Percentiles rank a stretch among this genome's conserved stretches.
Evolutionary conservation across 2,797 vertebrate species (phyloP).

Genomic region (Champsocephalus gunnari): DNA sequence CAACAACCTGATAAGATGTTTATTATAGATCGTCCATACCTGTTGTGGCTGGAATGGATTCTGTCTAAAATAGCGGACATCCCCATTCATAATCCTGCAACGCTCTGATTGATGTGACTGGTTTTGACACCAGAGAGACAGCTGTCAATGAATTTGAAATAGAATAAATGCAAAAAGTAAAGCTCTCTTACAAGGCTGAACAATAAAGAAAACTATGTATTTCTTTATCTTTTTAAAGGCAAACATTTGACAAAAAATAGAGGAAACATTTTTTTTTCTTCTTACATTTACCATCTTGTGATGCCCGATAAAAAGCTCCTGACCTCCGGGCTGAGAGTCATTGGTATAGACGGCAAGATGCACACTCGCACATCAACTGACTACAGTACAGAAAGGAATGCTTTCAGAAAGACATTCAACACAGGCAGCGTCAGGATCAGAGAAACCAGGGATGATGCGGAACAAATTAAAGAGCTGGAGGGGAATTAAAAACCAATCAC

Average conservation of each 20-base stretch:
- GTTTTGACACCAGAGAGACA: slow-evolving; percentile 1
- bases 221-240: background rate
- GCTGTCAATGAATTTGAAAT: background rate
- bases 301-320: background rate
- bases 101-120: background rate
- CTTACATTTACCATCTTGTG: background rate
- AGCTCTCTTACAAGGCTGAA: background rate
- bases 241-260: background rate
- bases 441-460: slow-evolving; percentile 26
- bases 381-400: fast-evolving
- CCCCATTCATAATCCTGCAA: background rate
- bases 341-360: background rate
- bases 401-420: slow-evolving; percentile 6
- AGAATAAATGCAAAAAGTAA: background rate
- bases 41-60: background rate
- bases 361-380: background rate
- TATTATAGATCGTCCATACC: background rate
- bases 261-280: background rate
- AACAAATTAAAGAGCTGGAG: slow-evolving; percentile 42
- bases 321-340: background rate
- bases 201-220: too few species aligned
- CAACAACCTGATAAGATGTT: too few species aligned
- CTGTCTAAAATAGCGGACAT: background rate
- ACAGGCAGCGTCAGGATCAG: background rate
- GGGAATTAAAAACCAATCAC: slow-evolving; percentile 48